Evolutionary conservation across 2,888 invertebrate genomes (phyloP), one percentile per base, ranked within the genome.

Genomic region (Rhamnusium bicolor): DNA sequence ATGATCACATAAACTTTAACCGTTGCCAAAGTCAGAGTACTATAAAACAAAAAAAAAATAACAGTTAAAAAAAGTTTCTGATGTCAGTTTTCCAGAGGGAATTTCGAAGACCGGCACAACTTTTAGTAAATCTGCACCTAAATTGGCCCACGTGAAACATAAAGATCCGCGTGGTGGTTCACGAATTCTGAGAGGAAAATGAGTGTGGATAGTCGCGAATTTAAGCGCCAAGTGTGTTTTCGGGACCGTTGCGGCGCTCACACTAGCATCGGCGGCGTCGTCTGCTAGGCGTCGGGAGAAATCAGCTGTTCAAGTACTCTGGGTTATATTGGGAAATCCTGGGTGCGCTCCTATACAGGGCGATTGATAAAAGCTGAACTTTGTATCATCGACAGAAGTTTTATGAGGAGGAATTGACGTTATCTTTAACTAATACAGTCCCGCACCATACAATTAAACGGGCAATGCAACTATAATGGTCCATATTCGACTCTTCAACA

Each of bases 221-320:
- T 19, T 27, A 24, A 12, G 40, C 21, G 51, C 29, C 27, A 46
- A 32, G 58, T 60, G 73, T 71, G 66, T 24, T 69, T 12, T 6
- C 68, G 49, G 80, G 79, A 80, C 74, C 84, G 84, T 80, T 82
- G 83, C 84, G 84, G 80, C 83, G 84, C 81, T 80, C 79, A 78
- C 74, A 76, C 79, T 76, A 74, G 75, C 74, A 73, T 76, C 73
- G 78, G 69, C 71, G 69, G 80, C 82, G 76, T 81, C 82, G 83
- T 82, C 81, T 82, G 78, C 79, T 80, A 80, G 83, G 82, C 83
- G 79, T 82, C 83, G 79, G 79, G 79, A 69, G 73, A 74, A 77
- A 83, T 85, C 85, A 84, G 84, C 84, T 84, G 84, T 82, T 83
- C 76, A 72, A 73, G 73, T 79, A 75, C 75, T 76, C 74, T 67